These are phyloP conservation scores for Brachionus plicatilis DNA, from an alignment of 1,140 invertebrate species.

Conservation along the genomic window DNA sequence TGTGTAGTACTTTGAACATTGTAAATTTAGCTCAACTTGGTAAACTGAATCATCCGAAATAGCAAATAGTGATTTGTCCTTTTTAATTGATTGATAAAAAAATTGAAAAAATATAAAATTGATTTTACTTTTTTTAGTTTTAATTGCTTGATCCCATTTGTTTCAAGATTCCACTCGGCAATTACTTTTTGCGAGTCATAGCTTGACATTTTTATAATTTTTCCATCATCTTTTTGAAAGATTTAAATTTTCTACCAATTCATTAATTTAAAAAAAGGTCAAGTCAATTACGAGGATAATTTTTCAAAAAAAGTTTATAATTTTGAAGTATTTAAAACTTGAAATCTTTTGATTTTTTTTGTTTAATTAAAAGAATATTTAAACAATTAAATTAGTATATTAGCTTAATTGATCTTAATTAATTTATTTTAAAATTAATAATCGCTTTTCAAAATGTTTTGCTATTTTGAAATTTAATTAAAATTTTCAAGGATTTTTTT, in stretches of 20 bases:
- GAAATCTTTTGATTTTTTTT: no score
- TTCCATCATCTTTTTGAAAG: background rate
- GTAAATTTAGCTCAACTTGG: constrained; percentile 12
- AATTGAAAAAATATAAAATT: background rate
- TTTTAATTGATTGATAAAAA: background rate
- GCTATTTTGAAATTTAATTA: no score
- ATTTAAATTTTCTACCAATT: background rate
- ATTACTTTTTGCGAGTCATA: background rate
- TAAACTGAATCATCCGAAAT: background rate
- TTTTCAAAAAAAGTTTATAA: no score
- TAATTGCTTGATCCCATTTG: background rate
- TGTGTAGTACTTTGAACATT: background rate
- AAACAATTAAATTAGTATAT: no score
- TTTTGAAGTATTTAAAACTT: no score
- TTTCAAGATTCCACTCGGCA: background rate
- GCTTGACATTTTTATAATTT: background rate
- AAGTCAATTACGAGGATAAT: no score
- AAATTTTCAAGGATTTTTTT: no score
- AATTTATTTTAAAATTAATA: no score
- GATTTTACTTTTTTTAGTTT: constrained; percentile 10
- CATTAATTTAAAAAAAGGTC: no score
- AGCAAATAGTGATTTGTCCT: background rate
- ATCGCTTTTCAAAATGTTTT: no score
- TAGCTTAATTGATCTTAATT: no score
- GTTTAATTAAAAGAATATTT: no score